These are phyloP conservation scores for Dasyornis broadbenti DNA, from an alignment of 2,113 vertebrate genomes.

Conservation along the genomic window DNA sequence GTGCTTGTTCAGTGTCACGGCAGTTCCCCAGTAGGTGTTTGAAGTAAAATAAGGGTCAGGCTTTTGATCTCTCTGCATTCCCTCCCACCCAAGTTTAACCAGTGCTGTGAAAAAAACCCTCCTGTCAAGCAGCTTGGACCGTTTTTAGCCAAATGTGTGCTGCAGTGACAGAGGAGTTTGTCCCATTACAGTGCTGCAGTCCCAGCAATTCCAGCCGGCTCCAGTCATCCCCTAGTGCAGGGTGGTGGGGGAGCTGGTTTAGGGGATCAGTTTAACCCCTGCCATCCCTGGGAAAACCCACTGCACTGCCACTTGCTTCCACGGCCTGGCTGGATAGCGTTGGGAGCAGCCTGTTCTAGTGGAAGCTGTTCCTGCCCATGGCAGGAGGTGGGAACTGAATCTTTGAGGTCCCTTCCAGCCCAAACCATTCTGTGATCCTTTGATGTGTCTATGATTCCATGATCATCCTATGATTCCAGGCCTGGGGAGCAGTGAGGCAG, in stretches of 20 bases:
- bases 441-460: background rate
- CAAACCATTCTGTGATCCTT: background rate
- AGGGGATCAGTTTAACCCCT: background rate
- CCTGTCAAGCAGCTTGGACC: background rate
- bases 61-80: background rate
- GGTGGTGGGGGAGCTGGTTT: background rate
- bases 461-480: background rate
- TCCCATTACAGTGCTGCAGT: background rate
- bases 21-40: background rate
- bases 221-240: background rate
- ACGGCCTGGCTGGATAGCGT: background rate
- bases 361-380: background rate
- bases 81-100: background rate
- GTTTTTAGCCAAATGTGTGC: background rate
- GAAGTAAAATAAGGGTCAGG: background rate
- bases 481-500: background rate
- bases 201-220: background rate
- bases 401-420: background rate
- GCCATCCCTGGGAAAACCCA: background rate
- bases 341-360: background rate
- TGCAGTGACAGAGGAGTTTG: background rate
- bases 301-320: background rate
- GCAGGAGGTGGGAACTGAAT: background rate
- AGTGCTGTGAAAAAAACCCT: background rate
- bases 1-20: accelerated